phyloP scores from a whole-genome alignment of 2,797 vertebrate genomes.

The Hypotaenidia okinawae region DNA sequence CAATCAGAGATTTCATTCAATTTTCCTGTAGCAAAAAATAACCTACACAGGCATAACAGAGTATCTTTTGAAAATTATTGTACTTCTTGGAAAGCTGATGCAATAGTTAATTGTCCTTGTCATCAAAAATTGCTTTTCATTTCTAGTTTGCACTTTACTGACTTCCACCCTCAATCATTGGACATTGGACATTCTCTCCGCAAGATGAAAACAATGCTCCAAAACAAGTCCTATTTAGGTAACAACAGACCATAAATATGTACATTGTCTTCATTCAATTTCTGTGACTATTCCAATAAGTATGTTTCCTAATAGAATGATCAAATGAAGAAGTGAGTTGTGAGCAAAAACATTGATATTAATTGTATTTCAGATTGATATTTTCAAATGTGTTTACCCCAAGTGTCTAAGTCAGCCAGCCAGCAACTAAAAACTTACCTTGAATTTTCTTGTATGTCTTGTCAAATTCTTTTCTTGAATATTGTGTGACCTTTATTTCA shows the following conservation, averaged over 20 bases:
- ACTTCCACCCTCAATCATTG: not conserved
- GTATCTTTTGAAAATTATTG: not conserved
- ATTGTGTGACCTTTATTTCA: not conserved
- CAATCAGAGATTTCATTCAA: not conserved
- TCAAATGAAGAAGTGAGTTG: not conserved
- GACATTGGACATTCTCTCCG: not conserved
- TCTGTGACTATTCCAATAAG: not conserved
- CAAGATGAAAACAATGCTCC: not conserved
- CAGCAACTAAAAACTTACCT: not conserved
- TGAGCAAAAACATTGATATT: not conserved
- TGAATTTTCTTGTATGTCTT: not conserved
- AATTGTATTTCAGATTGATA: not conserved
- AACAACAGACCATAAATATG: not conserved
- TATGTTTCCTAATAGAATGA: not conserved
- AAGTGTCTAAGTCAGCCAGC: not conserved
- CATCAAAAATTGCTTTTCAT: not conserved
- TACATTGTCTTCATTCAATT: not conserved
- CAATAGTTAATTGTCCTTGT: not conserved
- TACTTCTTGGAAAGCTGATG: not conserved
- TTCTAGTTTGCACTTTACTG: not conserved
- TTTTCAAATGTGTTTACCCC: not conserved
- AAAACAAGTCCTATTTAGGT: not conserved
- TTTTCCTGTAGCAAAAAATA: not conserved
- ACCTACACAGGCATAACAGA: not conserved
- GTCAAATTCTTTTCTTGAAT: not conserved